Base-by-base conservation (phyloP, 2,113 vertebrate species). In the Okapia johnstoni region DNA sequence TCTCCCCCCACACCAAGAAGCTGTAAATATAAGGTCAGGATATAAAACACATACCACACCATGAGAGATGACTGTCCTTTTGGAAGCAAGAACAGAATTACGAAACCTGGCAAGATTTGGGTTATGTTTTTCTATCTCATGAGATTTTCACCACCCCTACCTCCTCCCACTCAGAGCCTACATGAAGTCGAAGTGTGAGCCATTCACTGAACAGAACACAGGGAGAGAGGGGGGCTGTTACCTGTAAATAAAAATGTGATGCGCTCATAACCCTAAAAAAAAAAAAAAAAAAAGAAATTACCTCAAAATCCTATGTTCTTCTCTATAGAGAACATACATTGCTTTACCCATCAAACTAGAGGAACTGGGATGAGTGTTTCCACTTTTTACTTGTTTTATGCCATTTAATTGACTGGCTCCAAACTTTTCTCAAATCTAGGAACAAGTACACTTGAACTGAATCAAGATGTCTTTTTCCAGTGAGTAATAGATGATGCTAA, bases 231-330 rank as follows among this genome's bases (percentile, higher is more conserved):
- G 55, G 81, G 60, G 90, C 61, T 83, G 57, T 60, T 55, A 63
- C 94, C 46, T 88, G 81, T 89, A 93, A 96, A 97, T 96, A 92
- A 96, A 98, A 85, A 63, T 36, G 66, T 46, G 57, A 50, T 94
- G 92, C 76, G 63, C 30, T 93, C 73, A 80, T 43, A 92, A 80
- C 17, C 40, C 50, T 89, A 55, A 85, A 36, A n/a, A n/a, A n/a
- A n/a, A n/a, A n/a, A n/a, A n/a, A n/a, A n/a, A n/a, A n/a, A n/a
- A n/a, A n/a, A n/a, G n/a, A n/a, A n/a, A n/a, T n/a, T n/a, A n/a
- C n/a, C n/a, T n/a, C n/a, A 55, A 55, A 21, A 13, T 43, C 26
- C 17, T 12, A 19, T 55, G n/a, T 43, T 73, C 63, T 55, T 73
- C 66, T 73, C 19, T 30, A 30, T 21, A 19, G 63, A 55, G 87